A percentile compares a stretch with the other conserved stretches of the same genome.
Conservation (phyloP, 2,888 invertebrate species). For the Mythimna albipuncta region DNA sequence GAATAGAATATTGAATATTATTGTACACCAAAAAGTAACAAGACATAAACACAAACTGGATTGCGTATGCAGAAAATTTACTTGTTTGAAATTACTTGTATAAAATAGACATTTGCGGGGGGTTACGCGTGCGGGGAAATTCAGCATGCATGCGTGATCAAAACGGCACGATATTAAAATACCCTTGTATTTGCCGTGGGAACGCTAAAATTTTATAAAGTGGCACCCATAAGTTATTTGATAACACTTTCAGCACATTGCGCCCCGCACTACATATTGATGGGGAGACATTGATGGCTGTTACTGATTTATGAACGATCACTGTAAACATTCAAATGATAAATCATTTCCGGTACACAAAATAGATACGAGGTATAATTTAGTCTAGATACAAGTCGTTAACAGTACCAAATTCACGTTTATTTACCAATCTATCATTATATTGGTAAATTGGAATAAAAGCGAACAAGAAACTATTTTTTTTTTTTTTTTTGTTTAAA, state of each 20-base stretch:
- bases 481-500: too few species aligned
- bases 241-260: slow-evolving; percentile 24
- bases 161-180: too few species aligned
- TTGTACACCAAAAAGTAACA: too few species aligned
- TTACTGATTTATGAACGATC: slow-evolving; percentile 17
- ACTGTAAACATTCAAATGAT: slow-evolving; percentile 9
- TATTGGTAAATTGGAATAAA: too few species aligned
- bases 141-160: too few species aligned
- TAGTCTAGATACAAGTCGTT: neutral
- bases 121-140: too few species aligned
- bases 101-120: too few species aligned
- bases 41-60: too few species aligned
- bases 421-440: neutral
- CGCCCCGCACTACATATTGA: slow-evolving; percentile 18
- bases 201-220: neutral
- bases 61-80: too few species aligned
- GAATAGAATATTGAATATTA: too few species aligned
- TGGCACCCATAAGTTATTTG: neutral
- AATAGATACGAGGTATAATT: neutral
- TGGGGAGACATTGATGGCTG: slow-evolving; percentile 6
- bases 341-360: slow-evolving; percentile 25
- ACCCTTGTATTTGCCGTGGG: neutral
- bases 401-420: neutral
- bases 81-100: too few species aligned
- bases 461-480: too few species aligned